Base-by-base conservation (phyloP, 2,113 vertebrate genomes). In the Ictalurus punctatus region DNA sequence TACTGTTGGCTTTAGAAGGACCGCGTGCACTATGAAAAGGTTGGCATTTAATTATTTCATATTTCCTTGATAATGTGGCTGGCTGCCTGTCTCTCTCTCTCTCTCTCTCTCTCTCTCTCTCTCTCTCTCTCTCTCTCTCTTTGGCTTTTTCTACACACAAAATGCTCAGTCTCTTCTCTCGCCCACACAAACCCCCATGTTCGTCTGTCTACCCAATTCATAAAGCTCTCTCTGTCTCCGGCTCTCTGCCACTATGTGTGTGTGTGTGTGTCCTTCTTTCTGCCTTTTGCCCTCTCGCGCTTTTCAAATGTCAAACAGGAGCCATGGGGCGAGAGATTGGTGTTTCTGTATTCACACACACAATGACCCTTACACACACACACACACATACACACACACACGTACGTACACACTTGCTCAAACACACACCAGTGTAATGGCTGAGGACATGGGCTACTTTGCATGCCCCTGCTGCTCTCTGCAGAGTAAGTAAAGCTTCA, bases 221-320 rank as follows among this genome's bases (percentile, higher is more conserved):
- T 89, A 85, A 89, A 82, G 61, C 85, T 87, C 83, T 87, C 89
- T 90, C 78, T 85, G 73, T 92, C 58, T 89, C 5, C 88, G 80
- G 71, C 87, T 61, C 61, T 17, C 34, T 83, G 63, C 16, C 80
- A 48, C 30, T 81, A 6, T 80, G 27, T 59, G 54, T 59, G 54
- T 82, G 30, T 59, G 54, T 59, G 54, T 37, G 27, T 81, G 2
- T 10, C n/a, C 85, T 85, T 61, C 78, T 86, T 90, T 90, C 91
- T 92, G 87, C 92, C 91, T 94, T 90, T 90, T 93, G 85, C 40
- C 27, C 88, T 92, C 85, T 86, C 83, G 83, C 83, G 89, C 87
- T 94, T 94, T 94, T 92, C 86, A 95, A 95, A 95, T 95, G 94
- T 95, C 94, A 96, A 87, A 93, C 76, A 74, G 90, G 91, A 94